These are phyloP conservation scores for Physella acuta DNA, from an alignment of 1,140 invertebrate genomes.

Conservation along the genomic window DNA sequence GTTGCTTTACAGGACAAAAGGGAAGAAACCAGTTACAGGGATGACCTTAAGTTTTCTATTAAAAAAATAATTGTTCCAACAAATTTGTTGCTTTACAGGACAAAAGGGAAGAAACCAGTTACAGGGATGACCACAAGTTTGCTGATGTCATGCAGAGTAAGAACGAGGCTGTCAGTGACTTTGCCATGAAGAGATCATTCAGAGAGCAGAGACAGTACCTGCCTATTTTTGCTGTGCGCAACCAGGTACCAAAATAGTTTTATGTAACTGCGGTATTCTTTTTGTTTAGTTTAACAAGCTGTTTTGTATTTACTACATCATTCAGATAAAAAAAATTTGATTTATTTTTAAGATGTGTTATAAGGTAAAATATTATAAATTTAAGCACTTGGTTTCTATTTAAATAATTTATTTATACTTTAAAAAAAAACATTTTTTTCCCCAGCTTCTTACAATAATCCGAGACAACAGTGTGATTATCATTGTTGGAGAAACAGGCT, in stretches of 20 bases:
- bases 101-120: conserved; percentile 60
- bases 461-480: conserved; percentile 93
- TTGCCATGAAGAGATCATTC: conserved; percentile 85
- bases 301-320: not conserved
- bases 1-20: too few relatives aligned
- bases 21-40: too few relatives aligned
- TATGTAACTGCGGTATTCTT: not conserved
- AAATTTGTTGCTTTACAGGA: too few relatives aligned
- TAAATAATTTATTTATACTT: not conserved
- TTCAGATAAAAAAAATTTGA: not conserved
- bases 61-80: too few relatives aligned
- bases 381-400: too few relatives aligned
- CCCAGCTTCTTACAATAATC: conserved; percentile 69
- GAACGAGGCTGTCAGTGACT: conserved; percentile 78
- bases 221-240: conserved; percentile 93
- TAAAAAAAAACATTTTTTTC: conserved; percentile 13
- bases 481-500: conserved; percentile 97
- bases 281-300: not conserved
- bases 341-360: not conserved
- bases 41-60: too few relatives aligned
- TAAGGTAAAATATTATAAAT: too few relatives aligned
- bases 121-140: conserved; percentile 87
- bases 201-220: conserved; percentile 86
- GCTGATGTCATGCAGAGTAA: conserved; percentile 86
- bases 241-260: too few relatives aligned